These are phyloP conservation scores for Tenualosa thibaudeaui DNA, from an alignment of 2,797 vertebrate species.

Conservation along the genomic window DNA sequence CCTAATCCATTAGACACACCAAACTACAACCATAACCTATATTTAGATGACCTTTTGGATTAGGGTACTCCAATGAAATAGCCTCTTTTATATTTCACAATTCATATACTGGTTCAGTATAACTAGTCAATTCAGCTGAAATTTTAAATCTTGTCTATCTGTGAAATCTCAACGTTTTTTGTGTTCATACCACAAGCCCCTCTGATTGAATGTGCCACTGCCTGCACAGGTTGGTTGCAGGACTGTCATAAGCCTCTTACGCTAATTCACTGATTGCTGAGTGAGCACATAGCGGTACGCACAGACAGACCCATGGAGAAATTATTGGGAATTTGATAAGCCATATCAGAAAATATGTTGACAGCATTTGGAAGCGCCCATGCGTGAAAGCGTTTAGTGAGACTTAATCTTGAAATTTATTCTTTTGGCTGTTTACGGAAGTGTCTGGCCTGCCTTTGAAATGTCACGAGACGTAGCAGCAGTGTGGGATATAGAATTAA, in stretches of 20 bases:
- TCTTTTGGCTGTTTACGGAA: neutral
- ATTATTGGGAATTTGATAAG: conserved; percentile 36
- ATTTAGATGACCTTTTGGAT: neutral
- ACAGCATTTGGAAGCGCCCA: conserved; percentile 24
- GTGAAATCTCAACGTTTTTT: neutral
- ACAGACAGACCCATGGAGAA: neutral
- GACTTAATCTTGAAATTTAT: no score
- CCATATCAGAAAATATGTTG: conserved; percentile 28
- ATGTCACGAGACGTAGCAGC: conserved; percentile 85
- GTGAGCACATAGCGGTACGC: conserved; percentile 34
- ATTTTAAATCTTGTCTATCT: neutral
- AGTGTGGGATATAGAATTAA: conserved; percentile 89
- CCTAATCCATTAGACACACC: neutral
- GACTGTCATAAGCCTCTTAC: conserved; percentile 54
- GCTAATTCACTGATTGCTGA: conserved; percentile 59
- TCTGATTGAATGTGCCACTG: neutral
- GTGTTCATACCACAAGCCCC: neutral
- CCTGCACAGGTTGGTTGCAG: neutral
- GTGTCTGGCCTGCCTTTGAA: neutral
- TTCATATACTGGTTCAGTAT: neutral
- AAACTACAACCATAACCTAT: neutral
- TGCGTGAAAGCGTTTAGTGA: conserved; percentile 18
- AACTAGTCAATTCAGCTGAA: neutral
- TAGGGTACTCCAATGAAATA: no score
- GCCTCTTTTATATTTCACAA: neutral